phyloP scores from a whole-genome alignment of 1,140 invertebrate species.

The Macrocentrus cingulum region DNA sequence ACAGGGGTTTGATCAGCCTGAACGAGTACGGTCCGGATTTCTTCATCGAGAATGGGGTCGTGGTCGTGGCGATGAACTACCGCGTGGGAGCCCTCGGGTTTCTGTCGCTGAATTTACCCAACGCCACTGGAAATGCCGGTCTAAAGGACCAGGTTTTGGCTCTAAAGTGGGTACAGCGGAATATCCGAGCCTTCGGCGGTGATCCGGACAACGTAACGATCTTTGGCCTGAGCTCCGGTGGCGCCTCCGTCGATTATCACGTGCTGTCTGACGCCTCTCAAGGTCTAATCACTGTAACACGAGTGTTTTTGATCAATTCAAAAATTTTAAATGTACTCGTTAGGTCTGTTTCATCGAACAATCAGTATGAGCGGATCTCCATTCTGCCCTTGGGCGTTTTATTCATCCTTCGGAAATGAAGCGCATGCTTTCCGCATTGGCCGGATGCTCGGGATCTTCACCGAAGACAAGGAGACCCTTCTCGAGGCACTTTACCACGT shows the following conservation, averaged over 20 bases:
- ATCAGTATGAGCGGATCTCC: slow-evolving; percentile 66
- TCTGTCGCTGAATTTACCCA: slow-evolving; percentile 61
- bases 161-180: slow-evolving; percentile 53
- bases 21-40: slow-evolving; percentile 42
- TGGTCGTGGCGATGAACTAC: slow-evolving; percentile 59
- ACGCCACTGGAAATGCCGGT: slow-evolving; percentile 69
- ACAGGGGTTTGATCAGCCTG: no score
- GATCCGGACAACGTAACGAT: slow-evolving; percentile 49
- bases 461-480: slow-evolving; percentile 6
- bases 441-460: slow-evolving; percentile 34
- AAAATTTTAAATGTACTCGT: neutral
- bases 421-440: slow-evolving; percentile 52
- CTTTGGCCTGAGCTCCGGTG: slow-evolving; percentile 49
- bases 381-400: slow-evolving; percentile 67
- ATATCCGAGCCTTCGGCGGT: slow-evolving; percentile 48
- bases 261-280: slow-evolving; percentile 33
- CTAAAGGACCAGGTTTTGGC: slow-evolving; percentile 61
- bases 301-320: neutral
- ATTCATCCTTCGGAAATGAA: slow-evolving; percentile 55
- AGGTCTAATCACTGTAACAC: slow-evolving; percentile 35
- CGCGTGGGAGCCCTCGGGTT: slow-evolving; percentile 58
- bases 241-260: slow-evolving; percentile 35
- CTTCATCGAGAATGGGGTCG: slow-evolving; percentile 50
- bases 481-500: slow-evolving; percentile 22
- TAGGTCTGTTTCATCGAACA: slow-evolving; percentile 44